Percentiles rank a stretch among this genome's conserved stretches.
phyloP scores from a whole-genome alignment of 2,888 invertebrate species.

The Eupithecia insigniata region DNA sequence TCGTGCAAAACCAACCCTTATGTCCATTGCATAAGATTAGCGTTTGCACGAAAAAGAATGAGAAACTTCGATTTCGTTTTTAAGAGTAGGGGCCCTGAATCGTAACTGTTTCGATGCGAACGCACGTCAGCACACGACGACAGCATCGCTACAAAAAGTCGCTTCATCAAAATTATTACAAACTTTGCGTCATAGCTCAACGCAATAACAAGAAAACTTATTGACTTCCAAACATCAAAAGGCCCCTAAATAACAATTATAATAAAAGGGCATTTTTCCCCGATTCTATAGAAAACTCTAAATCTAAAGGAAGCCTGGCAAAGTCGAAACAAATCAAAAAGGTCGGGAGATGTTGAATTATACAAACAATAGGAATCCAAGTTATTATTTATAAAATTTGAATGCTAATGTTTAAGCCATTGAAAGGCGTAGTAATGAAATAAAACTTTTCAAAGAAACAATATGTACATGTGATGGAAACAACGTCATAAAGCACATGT shows the following conservation, averaged over 20 bases:
- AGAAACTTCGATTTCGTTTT: too few species aligned
- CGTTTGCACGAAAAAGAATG: too few species aligned
- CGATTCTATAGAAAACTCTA: conserved; percentile 54
- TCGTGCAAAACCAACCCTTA: too few species aligned
- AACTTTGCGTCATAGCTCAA: conserved; percentile 15
- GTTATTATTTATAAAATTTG: not conserved
- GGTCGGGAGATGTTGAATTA: conserved; percentile 48
- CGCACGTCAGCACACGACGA: too few species aligned
- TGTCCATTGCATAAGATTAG: too few species aligned
- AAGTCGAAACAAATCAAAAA: conserved; percentile 64
- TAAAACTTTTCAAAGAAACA: not conserved
- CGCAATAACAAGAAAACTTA: conserved; percentile 33
- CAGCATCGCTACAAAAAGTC: too few species aligned
- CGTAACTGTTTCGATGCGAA: too few species aligned
- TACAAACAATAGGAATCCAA: conserved; percentile 63
- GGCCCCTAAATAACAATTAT: conserved; percentile 36
- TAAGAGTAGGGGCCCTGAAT: too few species aligned
- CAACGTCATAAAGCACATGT: too few species aligned
- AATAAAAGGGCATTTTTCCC: conserved; percentile 35
- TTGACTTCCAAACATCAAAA: conserved; percentile 25
- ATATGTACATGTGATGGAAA: too few species aligned
- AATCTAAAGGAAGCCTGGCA: conserved; percentile 67
- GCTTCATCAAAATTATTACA: not conserved
- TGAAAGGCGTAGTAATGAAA: not conserved
- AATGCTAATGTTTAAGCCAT: not conserved